These are phyloP conservation scores for Nesidiocoris tenuis DNA, from an alignment of 2,888 invertebrate genomes.

Conservation along the genomic window DNA sequence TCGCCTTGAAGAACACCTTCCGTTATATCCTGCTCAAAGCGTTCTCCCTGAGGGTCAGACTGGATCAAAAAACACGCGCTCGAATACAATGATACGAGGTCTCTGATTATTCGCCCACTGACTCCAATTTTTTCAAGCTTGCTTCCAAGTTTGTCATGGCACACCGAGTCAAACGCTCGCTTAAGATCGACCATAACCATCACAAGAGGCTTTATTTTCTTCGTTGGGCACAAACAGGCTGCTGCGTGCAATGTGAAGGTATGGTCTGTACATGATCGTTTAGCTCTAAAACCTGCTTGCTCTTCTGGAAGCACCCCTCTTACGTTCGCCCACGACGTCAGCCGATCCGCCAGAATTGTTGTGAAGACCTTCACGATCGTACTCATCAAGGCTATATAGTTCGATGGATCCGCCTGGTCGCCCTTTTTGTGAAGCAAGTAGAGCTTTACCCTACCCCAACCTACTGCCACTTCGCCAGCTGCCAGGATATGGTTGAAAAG, in stretches of 20 bases:
- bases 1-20: slow-evolving; percentile 8
- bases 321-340: background rate
- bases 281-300: slow-evolving; percentile 1
- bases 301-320: slow-evolving; percentile 7
- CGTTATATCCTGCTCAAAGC: background rate
- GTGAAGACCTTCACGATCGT: background rate
- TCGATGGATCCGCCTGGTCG: background rate
- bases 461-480: background rate
- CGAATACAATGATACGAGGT: background rate
- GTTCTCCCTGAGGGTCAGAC: background rate
- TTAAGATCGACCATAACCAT: background rate
- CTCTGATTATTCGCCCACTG: background rate
- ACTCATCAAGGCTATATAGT: slow-evolving; percentile 6
- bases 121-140: background rate
- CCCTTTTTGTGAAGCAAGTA: background rate
- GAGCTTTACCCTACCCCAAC: background rate
- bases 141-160: background rate
- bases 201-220: background rate
- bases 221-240: background rate
- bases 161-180: background rate
- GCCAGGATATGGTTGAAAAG: background rate
- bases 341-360: background rate
- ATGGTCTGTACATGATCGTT: slow-evolving; percentile 4
- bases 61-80: background rate
- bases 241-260: background rate